Base-by-base conservation (phyloP, 2,797 vertebrate genomes). In the Sebastes trivittatus region DNA sequence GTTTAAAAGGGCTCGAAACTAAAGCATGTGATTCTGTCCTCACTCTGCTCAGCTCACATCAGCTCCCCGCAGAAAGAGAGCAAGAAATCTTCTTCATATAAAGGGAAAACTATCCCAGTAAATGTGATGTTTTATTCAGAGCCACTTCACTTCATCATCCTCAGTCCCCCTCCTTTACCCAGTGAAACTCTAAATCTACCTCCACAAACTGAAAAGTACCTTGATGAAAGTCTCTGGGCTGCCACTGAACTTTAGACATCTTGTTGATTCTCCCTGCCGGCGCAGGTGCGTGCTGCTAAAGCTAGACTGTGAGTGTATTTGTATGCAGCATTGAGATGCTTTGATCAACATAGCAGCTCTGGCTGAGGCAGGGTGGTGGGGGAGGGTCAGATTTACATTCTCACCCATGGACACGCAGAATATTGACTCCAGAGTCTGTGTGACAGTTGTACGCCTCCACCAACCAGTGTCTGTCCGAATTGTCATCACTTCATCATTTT, bases 121-220 rank as follows among this genome's bases (percentile, higher is more conserved):
- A 87, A 90, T 87, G 73, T 63, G 27, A 90, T 90, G 78, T 90
- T 91, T 90, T 90, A 91, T 91, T 88, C 83, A 91, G 76, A 67
- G 75, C 55, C 29, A 29, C 60, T 83, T 65, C 76, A 76, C 72
- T 75, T 87, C 81, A 89, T 90, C 70, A 77, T 81, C 76, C n/a
- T 59, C 36, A 85, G 42, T 11, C 61, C 36, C 20, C 66, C 38
- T 60, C 66, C 30, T 42, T 75, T 32, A 52, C 36, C 30, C 36
- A 18, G n/a, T 77, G 49, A 77, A 66, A 77, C 82, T 42, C 80
- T 64, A 59, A 78, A 78, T 63, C 66, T 42, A 58, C 54, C 69
- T 77, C 70, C 60, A 66, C 60, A 81, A 76, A 67, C 58, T 80
- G 54, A 80, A 60, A 69, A 49, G 16, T 29, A 62, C 78, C 66